Base-by-base conservation (phyloP, 2,888 invertebrate genomes). In the Drosophila eohydei region DNA sequence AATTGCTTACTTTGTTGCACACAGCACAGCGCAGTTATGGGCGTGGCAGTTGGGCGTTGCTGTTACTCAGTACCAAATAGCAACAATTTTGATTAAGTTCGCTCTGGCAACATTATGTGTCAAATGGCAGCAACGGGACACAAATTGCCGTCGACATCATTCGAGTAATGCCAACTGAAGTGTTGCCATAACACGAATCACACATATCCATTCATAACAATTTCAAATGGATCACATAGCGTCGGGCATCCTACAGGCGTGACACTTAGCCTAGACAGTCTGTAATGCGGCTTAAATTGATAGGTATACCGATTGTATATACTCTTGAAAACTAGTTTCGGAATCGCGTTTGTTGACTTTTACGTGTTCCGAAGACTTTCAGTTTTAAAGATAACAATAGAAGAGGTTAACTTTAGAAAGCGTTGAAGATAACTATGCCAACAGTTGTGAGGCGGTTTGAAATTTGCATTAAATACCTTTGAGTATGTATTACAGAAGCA, bases 1-100 rank as follows among this genome's bases (percentile, higher is more conserved):
- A 80, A 86, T 78, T 81, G 78, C 71, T 78, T 68, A 60, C 77
- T 62, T 61, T 74, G 52, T 59, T 66, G 41, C 46, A 26, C 52
- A 56, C n/a, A 50, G 12, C 32, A 38, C 52, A 38, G 16, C 26
- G 9, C 54, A 54, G 21, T 12, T 14, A 56, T 40, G 58, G 80
- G 77, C 54, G 67, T 70, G 75, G 34, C 64, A 21, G 5, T 5
- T 46, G 50, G 72, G 61, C 77, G 64, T 62, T 46, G 43, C 40
- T 51, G 43, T 46, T 61, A 36, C 32, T 26, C 21, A 55, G 57
- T 44, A 69, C 28, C 43, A 67, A 66, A 61, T 36, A 70, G 64
- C 61, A 68, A 78, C 78, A 64, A 65, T 62, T 74, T 78, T 74
- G 78, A 78, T 78, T 68, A 71, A 60, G 56, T 57, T 71, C 63